A percentile compares a stretch with the other conserved stretches of the same genome.
Evolutionary conservation across 2,113 vertebrate genomes (phyloP).

Genomic region (Triplophysa dalaica): DNA sequence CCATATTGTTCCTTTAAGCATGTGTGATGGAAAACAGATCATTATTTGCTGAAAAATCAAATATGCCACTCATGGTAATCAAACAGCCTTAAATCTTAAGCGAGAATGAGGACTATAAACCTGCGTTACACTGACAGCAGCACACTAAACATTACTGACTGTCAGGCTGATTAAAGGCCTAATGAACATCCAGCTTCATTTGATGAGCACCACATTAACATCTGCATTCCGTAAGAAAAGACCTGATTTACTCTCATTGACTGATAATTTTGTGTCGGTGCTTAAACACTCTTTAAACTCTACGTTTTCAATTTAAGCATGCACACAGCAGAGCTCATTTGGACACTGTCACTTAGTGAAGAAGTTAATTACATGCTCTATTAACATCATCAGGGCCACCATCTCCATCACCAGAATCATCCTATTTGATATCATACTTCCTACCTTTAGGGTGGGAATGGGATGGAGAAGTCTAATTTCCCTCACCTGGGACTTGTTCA

Average conservation of each 20-base stretch:
- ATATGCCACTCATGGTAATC: too few relatives aligned
- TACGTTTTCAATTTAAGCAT: slow-evolving; percentile 15
- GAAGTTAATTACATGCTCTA: slow-evolving; percentile 49
- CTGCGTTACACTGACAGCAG: too few relatives aligned
- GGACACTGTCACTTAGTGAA: slow-evolving; percentile 14
- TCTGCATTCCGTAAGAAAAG: not conserved
- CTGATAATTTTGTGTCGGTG: not conserved
- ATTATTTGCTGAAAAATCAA: too few relatives aligned
- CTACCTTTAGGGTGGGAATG: slow-evolving; percentile 49
- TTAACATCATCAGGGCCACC: slow-evolving; percentile 49
- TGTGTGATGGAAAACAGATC: too few relatives aligned
- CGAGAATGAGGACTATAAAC: too few relatives aligned
- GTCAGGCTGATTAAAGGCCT: not conserved
- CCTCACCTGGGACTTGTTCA: slow-evolving; percentile 49
- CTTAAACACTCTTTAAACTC: slow-evolving; percentile 10
- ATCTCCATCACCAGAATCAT: slow-evolving; percentile 6
- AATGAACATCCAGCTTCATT: slow-evolving; percentile 11
- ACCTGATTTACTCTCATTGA: slow-evolving; percentile 3
- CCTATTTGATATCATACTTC: slow-evolving; percentile 33
- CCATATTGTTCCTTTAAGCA: too few relatives aligned
- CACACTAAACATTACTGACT: not conserved
- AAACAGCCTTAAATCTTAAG: too few relatives aligned
- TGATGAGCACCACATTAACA: slow-evolving; percentile 6
- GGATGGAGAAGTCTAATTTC: slow-evolving; percentile 52
- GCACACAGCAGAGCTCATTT: slow-evolving; percentile 17